A percentile compares a stretch with the other conserved stretches of the same genome.
These are phyloP conservation scores for Lethenteron camtschaticum DNA, from an alignment of 2,113 vertebrate genomes.

Conservation along the genomic window DNA sequence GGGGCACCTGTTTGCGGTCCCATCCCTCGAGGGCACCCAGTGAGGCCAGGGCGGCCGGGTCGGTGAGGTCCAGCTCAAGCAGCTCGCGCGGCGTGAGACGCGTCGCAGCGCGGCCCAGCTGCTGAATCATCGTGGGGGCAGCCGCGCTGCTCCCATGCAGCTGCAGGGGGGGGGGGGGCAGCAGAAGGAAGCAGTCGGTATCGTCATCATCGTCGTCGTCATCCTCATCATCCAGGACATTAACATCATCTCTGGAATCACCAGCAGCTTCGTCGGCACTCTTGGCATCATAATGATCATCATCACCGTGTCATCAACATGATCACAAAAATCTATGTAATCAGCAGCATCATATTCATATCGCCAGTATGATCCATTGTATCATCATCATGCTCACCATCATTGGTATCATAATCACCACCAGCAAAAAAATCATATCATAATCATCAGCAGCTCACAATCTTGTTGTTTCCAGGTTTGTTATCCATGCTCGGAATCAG, in stretches of 20 bases:
- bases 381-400: no score
- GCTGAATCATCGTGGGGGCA: conserved; percentile 23
- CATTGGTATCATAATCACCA: no score
- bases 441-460: no score
- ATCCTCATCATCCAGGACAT: background rate
- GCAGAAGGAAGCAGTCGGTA: background rate
- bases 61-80: conserved; percentile 17
- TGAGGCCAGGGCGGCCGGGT: conserved; percentile 19
- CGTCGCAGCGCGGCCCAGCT: conserved; percentile 22
- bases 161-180: conserved; percentile 14
- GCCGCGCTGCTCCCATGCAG: conserved; percentile 22
- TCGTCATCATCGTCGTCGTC: background rate
- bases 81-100: conserved; percentile 24
- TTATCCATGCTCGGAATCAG: no score
- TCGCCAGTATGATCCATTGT: no score
- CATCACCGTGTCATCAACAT: background rate
- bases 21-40: conserved; percentile 22
- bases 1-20: conserved; percentile 25
- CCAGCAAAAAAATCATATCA: no score
- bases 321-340: background rate
- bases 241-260: background rate
- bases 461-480: no score
- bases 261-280: background rate
- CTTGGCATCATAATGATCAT: background rate
- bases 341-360: background rate